A percentile compares a stretch with the other conserved stretches of the same genome.
phyloP scores from a whole-genome alignment of 2,888 invertebrate genomes.

The Neoaliturus tenellus region DNA sequence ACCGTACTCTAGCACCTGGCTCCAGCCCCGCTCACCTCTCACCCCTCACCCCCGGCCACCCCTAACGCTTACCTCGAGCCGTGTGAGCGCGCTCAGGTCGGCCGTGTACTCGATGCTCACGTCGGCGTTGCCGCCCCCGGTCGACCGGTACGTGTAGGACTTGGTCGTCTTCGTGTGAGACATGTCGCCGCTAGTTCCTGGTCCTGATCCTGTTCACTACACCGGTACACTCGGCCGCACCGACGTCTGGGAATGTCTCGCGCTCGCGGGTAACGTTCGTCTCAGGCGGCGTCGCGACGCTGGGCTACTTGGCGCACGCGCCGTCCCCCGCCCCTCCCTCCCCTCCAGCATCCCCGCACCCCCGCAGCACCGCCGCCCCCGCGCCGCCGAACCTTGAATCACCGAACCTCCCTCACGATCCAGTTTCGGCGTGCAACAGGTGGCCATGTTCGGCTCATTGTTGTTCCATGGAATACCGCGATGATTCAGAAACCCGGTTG shows the following conservation, averaged over 20 bases:
- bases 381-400: background rate
- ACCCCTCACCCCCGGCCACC: background rate
- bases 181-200: constrained; percentile 67
- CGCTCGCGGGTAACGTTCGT: constrained; percentile 55
- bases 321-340: constrained; percentile 29
- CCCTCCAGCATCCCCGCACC: too few relatives aligned
- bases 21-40: background rate
- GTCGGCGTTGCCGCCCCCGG: constrained; percentile 86
- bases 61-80: constrained; percentile 96
- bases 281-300: constrained; percentile 48
- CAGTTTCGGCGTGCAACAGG: background rate
- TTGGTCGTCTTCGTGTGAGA: constrained; percentile 87
- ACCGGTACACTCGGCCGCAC: constrained; percentile 48
- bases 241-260: constrained; percentile 49
- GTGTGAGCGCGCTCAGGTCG: constrained; percentile 95
- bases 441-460: background rate
- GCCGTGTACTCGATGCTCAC: constrained; percentile 97
- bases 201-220: constrained; percentile 39
- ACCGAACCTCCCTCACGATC: constrained; percentile 7
- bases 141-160: constrained; percentile 91
- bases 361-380: background rate
- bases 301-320: constrained; percentile 24
- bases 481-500: background rate
- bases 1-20: background rate
- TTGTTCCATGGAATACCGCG: background rate